Evolutionary conservation across 2,888 invertebrate species (phyloP), one percentile per base, ranked within the genome.

Genomic region (Melanostoma mellinum): DNA sequence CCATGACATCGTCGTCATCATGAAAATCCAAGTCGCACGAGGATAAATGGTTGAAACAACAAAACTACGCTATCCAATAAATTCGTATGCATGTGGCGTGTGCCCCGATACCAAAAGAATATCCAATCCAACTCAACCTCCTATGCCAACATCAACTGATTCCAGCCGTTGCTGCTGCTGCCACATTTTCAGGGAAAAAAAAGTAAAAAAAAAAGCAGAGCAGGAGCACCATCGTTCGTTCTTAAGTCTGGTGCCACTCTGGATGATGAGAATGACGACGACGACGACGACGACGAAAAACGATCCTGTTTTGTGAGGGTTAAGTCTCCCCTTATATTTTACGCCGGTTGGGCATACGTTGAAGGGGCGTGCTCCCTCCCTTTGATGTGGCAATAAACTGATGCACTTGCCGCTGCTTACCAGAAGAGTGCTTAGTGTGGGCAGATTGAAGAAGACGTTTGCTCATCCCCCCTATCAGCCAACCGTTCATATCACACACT

Each of bases 71-170:
- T 52, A 84, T 84, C 71, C 79, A 84, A 84, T 84, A 84, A 84
- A 84, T 84, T 84, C 84, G 79, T 79, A 84, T 84, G 84, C 84
- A 84, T 84, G 71, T 84, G 84, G 84, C 84, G 84, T 84, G 84
- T 67, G 79, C 44, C 74, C 55, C 69, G 42, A 60, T 77, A 53
- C 68, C 61, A 77, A 68, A 42, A 35, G 56, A 56, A 63, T 48
- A 53, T 52, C 50, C 53, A 38, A 40, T 73, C 42, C 53, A 30
- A 33, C 48, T 38, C 58, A 71, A 33, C 50, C 58, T 35, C 69
- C 36, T 48, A 33, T 46, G 40, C 30, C 52, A 46, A 6, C 35
- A 33, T 6, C 20, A 10, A 42, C 52, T 35, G 56, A 71, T 48
- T 61, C 72, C 72, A 77, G 61, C 61, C 50, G 63, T 53, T 68